phyloP scores from a whole-genome alignment of 1,140 invertebrate species.

The Oppia nitens region DNA sequence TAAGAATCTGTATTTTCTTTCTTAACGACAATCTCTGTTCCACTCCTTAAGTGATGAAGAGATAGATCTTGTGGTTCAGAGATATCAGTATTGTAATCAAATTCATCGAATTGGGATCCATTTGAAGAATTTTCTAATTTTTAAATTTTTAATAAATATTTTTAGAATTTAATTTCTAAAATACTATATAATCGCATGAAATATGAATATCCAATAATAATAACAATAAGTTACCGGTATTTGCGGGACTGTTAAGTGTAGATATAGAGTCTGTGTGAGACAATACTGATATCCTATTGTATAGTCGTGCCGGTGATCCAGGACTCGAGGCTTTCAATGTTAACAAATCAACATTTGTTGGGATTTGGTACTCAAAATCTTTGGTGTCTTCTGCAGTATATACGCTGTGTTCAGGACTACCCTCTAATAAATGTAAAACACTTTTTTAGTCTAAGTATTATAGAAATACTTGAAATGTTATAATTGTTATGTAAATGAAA shows the following conservation, averaged over 20 bases:
- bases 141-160: no score
- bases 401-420: slow-evolving; percentile 19
- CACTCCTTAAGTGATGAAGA: background rate
- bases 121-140: background rate
- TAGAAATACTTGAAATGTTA: no score
- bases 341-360: slow-evolving; percentile 2
- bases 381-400: slow-evolving; percentile 17
- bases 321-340: slow-evolving; percentile 15
- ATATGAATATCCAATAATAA: background rate
- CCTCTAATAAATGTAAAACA: no score
- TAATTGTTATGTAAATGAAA: no score
- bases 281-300: background rate
- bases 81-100: background rate
- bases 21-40: background rate
- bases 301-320: slow-evolving; percentile 13
- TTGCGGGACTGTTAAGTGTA: background rate
- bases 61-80: background rate
- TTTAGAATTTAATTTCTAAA: background rate
- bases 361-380: background rate
- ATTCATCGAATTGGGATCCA: background rate
- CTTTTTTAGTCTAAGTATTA: no score
- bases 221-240: background rate
- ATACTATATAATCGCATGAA: background rate
- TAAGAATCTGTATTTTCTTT: background rate
- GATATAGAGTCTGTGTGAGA: background rate